phyloP scores from a whole-genome alignment of 1,140 invertebrate genomes.

The Subanguina moxae region DNA sequence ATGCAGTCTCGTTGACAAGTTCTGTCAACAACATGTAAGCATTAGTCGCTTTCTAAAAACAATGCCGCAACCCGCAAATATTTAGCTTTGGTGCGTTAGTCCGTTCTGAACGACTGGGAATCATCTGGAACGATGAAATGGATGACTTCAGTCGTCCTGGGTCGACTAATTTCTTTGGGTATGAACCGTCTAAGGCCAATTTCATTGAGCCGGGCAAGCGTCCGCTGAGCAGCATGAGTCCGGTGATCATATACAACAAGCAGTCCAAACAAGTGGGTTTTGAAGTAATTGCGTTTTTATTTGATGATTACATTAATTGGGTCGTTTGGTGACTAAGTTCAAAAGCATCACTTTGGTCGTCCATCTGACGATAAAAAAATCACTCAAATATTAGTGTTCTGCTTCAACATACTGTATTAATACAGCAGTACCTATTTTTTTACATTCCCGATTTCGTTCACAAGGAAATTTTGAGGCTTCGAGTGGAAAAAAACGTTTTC shows the following conservation, averaged over 20 bases:
- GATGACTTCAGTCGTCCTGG: conserved; percentile 84
- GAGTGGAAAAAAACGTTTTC: no score
- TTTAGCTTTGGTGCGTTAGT: conserved; percentile 74
- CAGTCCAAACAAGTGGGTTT: conserved; percentile 66
- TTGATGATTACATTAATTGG: no score
- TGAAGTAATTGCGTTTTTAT: no score
- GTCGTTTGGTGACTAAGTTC: no score
- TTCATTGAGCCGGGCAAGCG: conserved; percentile 73
- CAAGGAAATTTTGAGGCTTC: no score
- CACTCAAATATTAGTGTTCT: no score
- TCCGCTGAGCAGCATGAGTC: conserved; percentile 84
- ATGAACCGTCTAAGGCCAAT: conserved; percentile 72
- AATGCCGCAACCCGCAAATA: conserved; percentile 12
- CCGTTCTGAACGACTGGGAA: conserved; percentile 74
- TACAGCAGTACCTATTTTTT: no score
- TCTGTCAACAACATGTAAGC: conserved; percentile 77
- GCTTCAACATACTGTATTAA: no score
- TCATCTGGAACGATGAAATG: conserved; percentile 87
- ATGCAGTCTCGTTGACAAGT: conserved; percentile 84
- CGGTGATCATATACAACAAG: conserved; percentile 73
- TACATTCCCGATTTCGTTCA: no score
- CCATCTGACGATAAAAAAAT: no score
- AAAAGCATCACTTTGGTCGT: no score
- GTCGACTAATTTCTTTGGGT: conserved; percentile 71
- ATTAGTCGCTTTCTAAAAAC: neutral